A percentile compares a stretch with the other conserved stretches of the same genome.
Evolutionary conservation across 1,140 invertebrate species (phyloP).

Genomic region (Dermatophagoides farinae): DNA sequence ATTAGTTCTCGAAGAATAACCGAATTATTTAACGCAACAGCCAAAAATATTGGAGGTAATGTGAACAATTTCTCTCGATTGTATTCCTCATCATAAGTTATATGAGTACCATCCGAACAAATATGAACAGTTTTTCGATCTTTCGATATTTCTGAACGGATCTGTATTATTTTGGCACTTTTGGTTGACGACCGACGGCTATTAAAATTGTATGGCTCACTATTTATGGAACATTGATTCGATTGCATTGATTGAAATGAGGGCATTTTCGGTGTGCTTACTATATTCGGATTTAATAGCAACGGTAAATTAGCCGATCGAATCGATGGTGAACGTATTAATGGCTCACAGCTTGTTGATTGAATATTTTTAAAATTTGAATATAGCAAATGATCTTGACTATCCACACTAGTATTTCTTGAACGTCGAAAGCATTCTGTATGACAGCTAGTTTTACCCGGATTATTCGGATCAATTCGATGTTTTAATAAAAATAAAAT

Average conservation of each 20-base stretch:
- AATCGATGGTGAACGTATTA: conserved; percentile 8
- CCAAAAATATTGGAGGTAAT: conserved; percentile 34
- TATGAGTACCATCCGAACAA: not conserved
- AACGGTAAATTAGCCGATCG: not conserved
- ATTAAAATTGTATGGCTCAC: not conserved
- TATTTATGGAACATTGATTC: conserved; percentile 3
- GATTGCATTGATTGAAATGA: not conserved
- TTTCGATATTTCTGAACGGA: not conserved
- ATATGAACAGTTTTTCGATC: not conserved
- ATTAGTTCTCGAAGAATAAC: conserved; percentile 33
- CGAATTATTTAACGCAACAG: conserved; percentile 31
- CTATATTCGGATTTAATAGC: not conserved
- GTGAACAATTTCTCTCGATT: conserved; percentile 30
- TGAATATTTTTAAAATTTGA: not conserved
- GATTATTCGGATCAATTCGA: conserved; percentile 34
- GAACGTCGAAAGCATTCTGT: conserved; percentile 3
- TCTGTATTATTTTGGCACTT: not conserved
- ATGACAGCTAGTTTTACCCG: conserved; percentile 19
- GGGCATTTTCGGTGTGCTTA: not conserved
- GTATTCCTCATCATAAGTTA: conserved; percentile 27
- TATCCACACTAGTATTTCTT: conserved; percentile 6
- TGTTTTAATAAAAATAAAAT: conserved; percentile 33
- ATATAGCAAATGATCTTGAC: not conserved
- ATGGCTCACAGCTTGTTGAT: conserved; percentile 2
- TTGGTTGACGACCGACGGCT: not conserved